These are phyloP conservation scores for Lepidonotus clava DNA, from an alignment of 2,888 invertebrate species.

Conservation along the genomic window DNA sequence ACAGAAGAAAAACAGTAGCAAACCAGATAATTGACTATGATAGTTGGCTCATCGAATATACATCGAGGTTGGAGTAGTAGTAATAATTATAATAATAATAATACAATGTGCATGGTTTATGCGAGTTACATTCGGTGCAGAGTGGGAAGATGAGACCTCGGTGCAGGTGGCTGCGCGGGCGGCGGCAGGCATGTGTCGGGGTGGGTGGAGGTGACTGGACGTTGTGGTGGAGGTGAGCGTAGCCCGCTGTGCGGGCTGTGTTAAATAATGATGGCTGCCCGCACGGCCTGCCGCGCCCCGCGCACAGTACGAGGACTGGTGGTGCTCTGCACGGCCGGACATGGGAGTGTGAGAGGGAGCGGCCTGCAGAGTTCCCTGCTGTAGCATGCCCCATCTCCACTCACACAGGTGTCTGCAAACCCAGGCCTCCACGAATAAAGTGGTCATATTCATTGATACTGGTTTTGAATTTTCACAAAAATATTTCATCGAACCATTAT, in stretches of 20 bases:
- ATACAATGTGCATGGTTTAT: constrained; percentile 3
- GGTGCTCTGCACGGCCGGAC: no score
- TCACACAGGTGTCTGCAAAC: no score
- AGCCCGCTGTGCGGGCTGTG: neutral
- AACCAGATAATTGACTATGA: constrained; percentile 13
- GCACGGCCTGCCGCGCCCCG: neutral
- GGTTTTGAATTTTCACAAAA: no score
- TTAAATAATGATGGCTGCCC: constrained; percentile 41
- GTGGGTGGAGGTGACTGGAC: neutral
- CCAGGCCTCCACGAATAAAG: no score
- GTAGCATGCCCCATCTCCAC: no score
- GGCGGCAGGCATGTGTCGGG: neutral
- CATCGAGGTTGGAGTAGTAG: neutral
- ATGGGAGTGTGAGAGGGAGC: no score
- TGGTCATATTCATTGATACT: no score
- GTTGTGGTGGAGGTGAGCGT: constrained; percentile 27
- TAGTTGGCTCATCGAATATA: constrained; percentile 21
- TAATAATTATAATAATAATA: constrained; percentile 13
- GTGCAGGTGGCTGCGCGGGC: neutral
- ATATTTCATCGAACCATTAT: no score
- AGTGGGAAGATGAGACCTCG: no score
- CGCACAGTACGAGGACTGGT: no score
- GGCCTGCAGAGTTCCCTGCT: no score
- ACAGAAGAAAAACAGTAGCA: neutral
- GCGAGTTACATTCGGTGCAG: no score